Evolutionary conservation across 2,797 vertebrate genomes (phyloP), one percentile per base, ranked within the genome.

Genomic region (Xenopus petersii): DNA sequence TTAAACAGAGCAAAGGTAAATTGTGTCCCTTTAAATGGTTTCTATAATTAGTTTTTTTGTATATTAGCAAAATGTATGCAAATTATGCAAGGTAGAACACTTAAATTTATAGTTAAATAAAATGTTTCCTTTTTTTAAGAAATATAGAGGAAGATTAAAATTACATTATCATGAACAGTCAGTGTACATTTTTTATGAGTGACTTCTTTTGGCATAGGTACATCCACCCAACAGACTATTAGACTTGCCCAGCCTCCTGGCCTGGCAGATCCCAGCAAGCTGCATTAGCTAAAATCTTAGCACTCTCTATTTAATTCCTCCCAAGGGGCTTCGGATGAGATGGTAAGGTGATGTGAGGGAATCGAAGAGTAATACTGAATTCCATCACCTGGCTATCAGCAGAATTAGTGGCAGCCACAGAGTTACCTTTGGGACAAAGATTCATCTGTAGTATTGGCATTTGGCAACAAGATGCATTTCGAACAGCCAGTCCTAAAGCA

Each of bases 371-470:
- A 87, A 87, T 81, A 72, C 84, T 85, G 81, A 85, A 81, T 85
- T 86, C 83, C 83, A 84, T 83, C 85, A 86, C 82, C 87, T 87
- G 83, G 83, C 84, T 83, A 86, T 73, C 48, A 73, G 79, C 74
- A 84, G 74, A 74, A 79, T 80, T 46, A 84, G 83, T 83, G 74
- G 80, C 81, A 81, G 58, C 83, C 84, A 79, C 81, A 83, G 49
- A 12, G 81, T 81, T 81, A 87, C 87, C 83, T 83, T 79, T 64
- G 85, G 84, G 85, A 89, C 81, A 75, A 87, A 84, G 62, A 86
- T 86, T 83, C 83, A 86, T 86, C 86, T 65, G 24, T 83, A 86
- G 80, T 24, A 61, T 83, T 84, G 80, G 82, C 83, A 87, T 84
- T 63, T 0, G 71, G 81, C 83, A 59, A 75, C 81, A 82, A 69